Evolutionary conservation across 2,888 invertebrate species (phyloP).

Genomic region (Stenchaetothrips biformis): DNA sequence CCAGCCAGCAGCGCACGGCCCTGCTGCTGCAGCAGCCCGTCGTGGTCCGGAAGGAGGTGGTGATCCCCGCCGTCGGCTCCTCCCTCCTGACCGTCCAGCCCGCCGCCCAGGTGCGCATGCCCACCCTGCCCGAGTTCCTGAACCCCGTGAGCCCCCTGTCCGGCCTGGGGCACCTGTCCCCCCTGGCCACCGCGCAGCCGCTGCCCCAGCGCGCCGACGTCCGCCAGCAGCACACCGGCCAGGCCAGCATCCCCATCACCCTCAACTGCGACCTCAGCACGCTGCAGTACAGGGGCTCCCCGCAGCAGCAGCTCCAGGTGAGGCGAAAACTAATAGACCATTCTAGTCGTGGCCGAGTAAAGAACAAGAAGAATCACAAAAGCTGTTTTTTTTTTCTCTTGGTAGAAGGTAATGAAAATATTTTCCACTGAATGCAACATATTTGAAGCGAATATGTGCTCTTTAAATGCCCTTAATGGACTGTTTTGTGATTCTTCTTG

Average conservation of each 20-base stretch:
- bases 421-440: too few species aligned
- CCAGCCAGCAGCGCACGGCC: too few species aligned
- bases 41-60: neutral
- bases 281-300: neutral
- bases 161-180: neutral
- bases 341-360: too few species aligned
- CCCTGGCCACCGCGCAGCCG: neutral
- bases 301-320: neutral
- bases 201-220: neutral
- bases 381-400: too few species aligned
- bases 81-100: neutral
- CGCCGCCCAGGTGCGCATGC: neutral
- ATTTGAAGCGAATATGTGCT: too few species aligned
- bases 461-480: too few species aligned
- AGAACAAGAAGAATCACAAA: too few species aligned
- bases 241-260: neutral
- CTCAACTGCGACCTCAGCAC: slow-evolving; percentile 18
- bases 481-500: too few species aligned
- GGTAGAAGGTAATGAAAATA: too few species aligned
- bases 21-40: neutral
- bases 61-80: slow-evolving; percentile 3
- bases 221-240: neutral
- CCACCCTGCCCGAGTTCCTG: neutral
- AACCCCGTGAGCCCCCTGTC: neutral
- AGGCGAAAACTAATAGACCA: neutral